Base-by-base conservation (phyloP, 2,888 invertebrate species). In the Amphipoea lucens region DNA sequence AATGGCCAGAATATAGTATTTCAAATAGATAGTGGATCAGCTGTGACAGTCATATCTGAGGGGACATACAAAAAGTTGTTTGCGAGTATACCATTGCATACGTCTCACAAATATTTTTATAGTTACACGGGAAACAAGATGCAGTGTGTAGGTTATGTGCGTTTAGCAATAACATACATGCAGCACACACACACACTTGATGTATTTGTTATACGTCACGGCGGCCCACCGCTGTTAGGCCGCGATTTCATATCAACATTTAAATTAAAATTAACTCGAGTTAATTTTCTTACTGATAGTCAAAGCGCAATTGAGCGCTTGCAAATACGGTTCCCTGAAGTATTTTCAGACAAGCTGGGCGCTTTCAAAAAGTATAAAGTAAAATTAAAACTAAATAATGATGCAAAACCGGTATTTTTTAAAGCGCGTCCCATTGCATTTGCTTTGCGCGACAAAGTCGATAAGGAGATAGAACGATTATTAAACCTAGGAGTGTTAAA, bases 11-110 rank as follows among this genome's bases (percentile, higher is more conserved):
- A 54, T 67, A 14, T 78, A n/a, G 0, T 20, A 74, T 81, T 81
- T 67, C 66, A 81, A 71, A 57, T 81, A 36, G 81, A 81, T 45
- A 78, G 78, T 57, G 78, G 81, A 6, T 78, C 78, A 17, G 80
- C 80, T 0, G 79, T 79, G 11, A 72, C 76, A 0, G 72, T 76
- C 0, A 68, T 79, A 36, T 62, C 72, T 0, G 62, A 70, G 54
- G 20, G 51, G 20, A 45, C 72, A 1, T 54, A 54, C 36, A 23
- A 42, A 76, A 23, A 69, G 0, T 12, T 65, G 23, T 76, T 76
- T 11, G 17, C 11, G 0, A 20, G 5, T 9, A 29, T 68, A 17
- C 45, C 67, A 4, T n/a, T 68, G 14, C 45, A 4, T 17, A n/a
- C 7, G 4, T 68, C 67, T 17, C 7, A n/a, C 7, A 68, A 68